Conservation (phyloP, 2,888 invertebrate species). For the Capitulum mitella region DNA sequence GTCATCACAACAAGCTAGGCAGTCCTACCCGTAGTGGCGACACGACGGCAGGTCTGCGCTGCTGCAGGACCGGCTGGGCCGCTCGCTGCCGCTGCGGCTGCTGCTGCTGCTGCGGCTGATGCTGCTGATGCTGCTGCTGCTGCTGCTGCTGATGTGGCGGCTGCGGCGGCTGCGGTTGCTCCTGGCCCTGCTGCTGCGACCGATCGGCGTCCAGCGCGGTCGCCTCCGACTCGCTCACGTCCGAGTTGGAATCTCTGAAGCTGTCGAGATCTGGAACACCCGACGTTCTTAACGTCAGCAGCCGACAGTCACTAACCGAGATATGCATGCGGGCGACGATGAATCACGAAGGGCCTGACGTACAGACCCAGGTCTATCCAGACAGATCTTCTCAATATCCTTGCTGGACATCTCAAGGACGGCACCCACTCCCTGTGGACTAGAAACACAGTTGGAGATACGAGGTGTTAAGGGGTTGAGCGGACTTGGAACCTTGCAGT, state of each 20-base stretch:
- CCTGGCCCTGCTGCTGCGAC: not conserved
- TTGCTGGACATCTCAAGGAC: too few relatives aligned
- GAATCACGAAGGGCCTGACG: too few relatives aligned
- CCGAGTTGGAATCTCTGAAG: not conserved
- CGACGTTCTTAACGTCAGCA: too few relatives aligned
- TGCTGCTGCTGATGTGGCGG: not conserved
- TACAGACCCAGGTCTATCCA: too few relatives aligned
- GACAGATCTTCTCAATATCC: too few relatives aligned
- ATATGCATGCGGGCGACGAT: too few relatives aligned
- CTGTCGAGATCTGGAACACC: conserved; percentile 8
- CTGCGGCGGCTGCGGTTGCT: not conserved
- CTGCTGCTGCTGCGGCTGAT: not conserved
- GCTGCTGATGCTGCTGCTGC: not conserved
- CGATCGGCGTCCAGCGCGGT: not conserved
- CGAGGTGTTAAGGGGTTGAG: too few relatives aligned
- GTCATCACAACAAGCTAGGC: too few relatives aligned
- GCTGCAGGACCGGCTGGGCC: not conserved
- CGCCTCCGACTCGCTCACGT: not conserved
- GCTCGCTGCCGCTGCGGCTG: not conserved
- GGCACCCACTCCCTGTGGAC: too few relatives aligned
- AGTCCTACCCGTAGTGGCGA: not conserved
- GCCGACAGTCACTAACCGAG: too few relatives aligned
- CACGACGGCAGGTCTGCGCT: not conserved
- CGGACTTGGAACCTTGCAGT: too few relatives aligned
- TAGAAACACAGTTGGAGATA: too few relatives aligned